Conservation (phyloP, 1,140 invertebrate genomes). For the Leptonema lineaticorne region DNA sequence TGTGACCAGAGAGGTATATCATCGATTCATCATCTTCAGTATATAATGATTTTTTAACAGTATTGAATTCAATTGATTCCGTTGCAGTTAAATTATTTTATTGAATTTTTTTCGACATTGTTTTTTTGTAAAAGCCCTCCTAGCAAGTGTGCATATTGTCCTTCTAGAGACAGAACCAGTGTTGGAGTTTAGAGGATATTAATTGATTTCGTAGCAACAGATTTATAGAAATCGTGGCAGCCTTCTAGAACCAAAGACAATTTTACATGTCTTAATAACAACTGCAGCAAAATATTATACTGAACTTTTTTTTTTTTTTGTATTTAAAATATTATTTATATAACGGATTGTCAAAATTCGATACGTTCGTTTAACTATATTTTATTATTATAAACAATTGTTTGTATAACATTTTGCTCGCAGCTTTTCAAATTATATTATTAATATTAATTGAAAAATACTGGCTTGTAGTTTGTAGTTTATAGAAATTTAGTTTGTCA, state of each 20-base stretch:
- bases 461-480: slow-evolving; percentile 31
- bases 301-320: too few species aligned
- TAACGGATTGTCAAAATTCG: too few species aligned
- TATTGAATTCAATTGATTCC: slow-evolving; percentile 33
- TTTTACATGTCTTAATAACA: slow-evolving; percentile 20
- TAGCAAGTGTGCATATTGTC: slow-evolving; percentile 58
- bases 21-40: slow-evolving; percentile 38
- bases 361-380: too few species aligned
- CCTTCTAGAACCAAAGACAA: slow-evolving; percentile 31
- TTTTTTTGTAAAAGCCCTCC: slow-evolving; percentile 44
- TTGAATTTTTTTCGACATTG: slow-evolving; percentile 34
- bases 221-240: slow-evolving; percentile 36
- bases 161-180: slow-evolving; percentile 42
- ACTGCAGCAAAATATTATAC: slow-evolving; percentile 10
- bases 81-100: slow-evolving; percentile 41
- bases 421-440: slow-evolving; percentile 15
- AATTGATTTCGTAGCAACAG: slow-evolving; percentile 38
- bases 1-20: slow-evolving; percentile 82
- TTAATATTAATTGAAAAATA: slow-evolving; percentile 27
- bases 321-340: too few species aligned
- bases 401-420: slow-evolving; percentile 9
- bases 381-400: too few species aligned
- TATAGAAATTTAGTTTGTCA: slow-evolving; percentile 34
- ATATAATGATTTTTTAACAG: slow-evolving; percentile 26
- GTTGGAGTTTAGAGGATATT: slow-evolving; percentile 36